Base-by-base conservation (phyloP, 2,797 vertebrate species). In the Bovichtus variegatus region DNA sequence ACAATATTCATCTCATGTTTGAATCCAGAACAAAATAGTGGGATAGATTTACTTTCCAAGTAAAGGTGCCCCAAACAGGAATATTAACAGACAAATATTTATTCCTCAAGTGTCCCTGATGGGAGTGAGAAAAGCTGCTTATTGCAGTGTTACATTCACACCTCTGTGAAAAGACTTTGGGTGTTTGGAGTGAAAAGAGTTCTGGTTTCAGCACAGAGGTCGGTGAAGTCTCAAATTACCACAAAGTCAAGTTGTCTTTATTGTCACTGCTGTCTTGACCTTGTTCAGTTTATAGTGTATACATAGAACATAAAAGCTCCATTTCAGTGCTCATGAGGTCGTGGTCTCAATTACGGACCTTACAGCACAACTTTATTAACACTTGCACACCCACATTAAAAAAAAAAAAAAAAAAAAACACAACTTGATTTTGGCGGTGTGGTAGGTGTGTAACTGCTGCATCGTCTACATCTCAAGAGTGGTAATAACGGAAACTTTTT, bases 251-350 rank as follows among this genome's bases (percentile, higher is more conserved):
- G 71, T 54, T 23, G 62, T n/a, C 46, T 63, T 57, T 38, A 69
- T 87, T 79, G 86, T 83, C 40, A 3, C 1, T 38, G 46, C 57
- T 40, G 57, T 72, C 75, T 74, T 88, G 80, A 84, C 84, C 84
- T 76, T 9, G 6, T 89, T 88, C 31, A 41, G 0, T 51, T 60
- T 40, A 58, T 41, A 43, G 47, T 59, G 36, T 9, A 27, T 65
- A 40, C n/a, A 36, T 8, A 44, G 25, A 58, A 55, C 53, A 67
- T 68, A 23, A 71, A 78, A 78, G 59, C 59, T 81, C 69, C 3
- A 27, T 71, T 77, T 78, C 31, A 80, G 18, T 8, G n/a, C 51
- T 63, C 13, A 50, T 49, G 38, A 75, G 16, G 38, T 27, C 23
- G 18, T 12, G 76, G 60, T 86, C 66, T 85, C 81, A 18, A 23